These are phyloP conservation scores for Anthoscopus minutus DNA, from an alignment of 2,113 vertebrate genomes.

Conservation along the genomic window DNA sequence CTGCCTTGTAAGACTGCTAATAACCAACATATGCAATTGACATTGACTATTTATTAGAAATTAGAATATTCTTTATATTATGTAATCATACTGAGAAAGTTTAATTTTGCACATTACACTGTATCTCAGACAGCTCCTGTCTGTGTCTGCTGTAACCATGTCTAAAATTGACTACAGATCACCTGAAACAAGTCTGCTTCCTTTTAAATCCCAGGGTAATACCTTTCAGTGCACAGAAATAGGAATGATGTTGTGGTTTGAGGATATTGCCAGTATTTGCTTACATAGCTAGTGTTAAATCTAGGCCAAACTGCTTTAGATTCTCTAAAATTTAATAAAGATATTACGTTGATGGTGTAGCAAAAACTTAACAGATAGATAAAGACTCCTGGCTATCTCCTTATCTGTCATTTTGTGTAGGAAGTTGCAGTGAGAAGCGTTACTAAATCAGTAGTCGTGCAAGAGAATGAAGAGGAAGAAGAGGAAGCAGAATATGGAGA, in stretches of 20 bases:
- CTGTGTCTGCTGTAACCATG: not conserved
- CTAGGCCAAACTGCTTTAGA: not conserved
- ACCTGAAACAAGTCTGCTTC: not conserved
- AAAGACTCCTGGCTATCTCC: not conserved
- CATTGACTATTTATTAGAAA: not conserved
- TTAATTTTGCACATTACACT: not conserved
- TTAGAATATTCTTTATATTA: not conserved
- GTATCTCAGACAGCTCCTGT: not conserved
- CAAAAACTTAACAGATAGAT: not conserved
- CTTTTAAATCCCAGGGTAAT: not conserved
- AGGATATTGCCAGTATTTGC: not conserved
- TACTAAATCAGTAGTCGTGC: constrained; percentile 70
- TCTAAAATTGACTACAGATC: not conserved
- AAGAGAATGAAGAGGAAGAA: constrained; percentile 73
- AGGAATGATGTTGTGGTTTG: not conserved
- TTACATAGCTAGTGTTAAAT: not conserved
- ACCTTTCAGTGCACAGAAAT: not conserved
- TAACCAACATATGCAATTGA: not conserved
- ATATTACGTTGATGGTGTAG: not conserved
- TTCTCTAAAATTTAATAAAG: not conserved
- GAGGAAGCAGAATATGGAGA: constrained; percentile 86
- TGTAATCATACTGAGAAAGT: not conserved
- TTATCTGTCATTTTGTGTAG: constrained; percentile 52
- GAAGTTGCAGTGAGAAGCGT: constrained; percentile 85
- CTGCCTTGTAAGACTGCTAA: not conserved